A percentile compares a stretch with the other conserved stretches of the same genome.
Conservation (phyloP, 2,888 invertebrate genomes). For the Marronus borbonicus region DNA sequence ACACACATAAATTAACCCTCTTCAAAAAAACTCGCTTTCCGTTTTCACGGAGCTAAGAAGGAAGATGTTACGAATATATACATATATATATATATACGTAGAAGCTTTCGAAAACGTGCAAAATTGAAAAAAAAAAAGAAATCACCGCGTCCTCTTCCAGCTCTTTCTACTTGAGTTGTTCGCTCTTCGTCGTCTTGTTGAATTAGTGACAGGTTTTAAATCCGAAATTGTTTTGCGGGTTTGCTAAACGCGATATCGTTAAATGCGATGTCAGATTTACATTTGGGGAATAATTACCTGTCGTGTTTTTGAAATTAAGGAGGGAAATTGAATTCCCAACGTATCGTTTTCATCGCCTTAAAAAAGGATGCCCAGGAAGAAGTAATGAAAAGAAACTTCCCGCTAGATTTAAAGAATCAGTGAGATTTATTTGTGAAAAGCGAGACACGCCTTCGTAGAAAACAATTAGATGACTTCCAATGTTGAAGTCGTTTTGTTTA, state of each 20-base stretch:
- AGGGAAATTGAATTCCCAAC: constrained; percentile 18
- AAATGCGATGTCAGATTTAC: constrained; percentile 13
- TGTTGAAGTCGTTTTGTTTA: no score
- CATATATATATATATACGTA: neutral
- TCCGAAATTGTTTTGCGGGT: constrained; percentile 5
- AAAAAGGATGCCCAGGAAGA: neutral
- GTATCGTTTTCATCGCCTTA: neutral
- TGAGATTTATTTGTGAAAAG: no score
- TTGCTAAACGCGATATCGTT: neutral
- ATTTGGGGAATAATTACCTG: constrained; percentile 17
- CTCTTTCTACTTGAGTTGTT: neutral
- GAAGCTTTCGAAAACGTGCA: constrained; percentile 1
- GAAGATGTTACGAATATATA: neutral
- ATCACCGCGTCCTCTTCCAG: neutral
- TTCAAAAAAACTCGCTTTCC: constrained; percentile 55
- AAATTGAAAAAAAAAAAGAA: constrained; percentile 38
- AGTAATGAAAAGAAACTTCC: no score
- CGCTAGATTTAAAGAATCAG: no score
- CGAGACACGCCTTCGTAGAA: no score
- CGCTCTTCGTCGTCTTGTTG: neutral
- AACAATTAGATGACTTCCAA: no score
- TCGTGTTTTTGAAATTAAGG: constrained; percentile 22
- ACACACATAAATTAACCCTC: constrained; percentile 60
- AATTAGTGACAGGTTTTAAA: constrained; percentile 10
- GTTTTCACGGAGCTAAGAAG: constrained; percentile 28